These are phyloP conservation scores for Pentamera pediparva DNA, from an alignment of 53 echinoderm and acorn worm species.

Conservation along the genomic window DNA sequence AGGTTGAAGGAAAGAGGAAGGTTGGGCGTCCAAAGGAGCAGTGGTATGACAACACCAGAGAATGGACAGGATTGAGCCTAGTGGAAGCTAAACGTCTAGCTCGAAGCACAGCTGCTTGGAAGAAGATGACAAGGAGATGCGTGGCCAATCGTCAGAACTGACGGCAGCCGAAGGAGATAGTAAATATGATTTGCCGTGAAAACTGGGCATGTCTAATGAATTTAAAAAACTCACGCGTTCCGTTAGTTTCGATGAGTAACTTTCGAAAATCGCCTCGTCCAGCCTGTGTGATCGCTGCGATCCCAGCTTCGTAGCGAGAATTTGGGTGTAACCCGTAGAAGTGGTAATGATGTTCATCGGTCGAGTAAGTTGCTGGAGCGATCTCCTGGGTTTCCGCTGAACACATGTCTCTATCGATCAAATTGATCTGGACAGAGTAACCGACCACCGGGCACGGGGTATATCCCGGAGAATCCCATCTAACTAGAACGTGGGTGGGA, in stretches of 20 bases:
- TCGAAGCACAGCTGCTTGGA: too few relatives aligned
- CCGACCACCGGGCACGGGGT: neutral
- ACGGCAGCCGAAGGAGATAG: too few relatives aligned
- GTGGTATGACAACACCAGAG: too few relatives aligned
- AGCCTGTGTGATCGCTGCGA: conserved; percentile 3
- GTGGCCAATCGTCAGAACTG: too few relatives aligned
- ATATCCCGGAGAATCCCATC: conserved; percentile 20
- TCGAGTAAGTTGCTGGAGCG: neutral
- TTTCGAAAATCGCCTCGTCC: neutral
- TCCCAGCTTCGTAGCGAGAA: conserved; percentile 5
- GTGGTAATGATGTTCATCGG: neutral
- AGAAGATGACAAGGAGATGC: too few relatives aligned
- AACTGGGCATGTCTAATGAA: neutral
- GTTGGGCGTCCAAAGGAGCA: too few relatives aligned
- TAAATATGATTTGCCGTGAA: neutral
- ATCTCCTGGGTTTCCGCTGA: neutral
- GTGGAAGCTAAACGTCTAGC: too few relatives aligned
- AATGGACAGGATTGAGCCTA: too few relatives aligned
- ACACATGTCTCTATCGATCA: conserved; percentile 12
- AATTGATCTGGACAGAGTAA: conserved; percentile 2
- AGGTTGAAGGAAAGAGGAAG: too few relatives aligned
- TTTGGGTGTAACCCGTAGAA: neutral
- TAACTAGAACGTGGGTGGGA: neutral
- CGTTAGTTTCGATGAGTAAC: neutral
- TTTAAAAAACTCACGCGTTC: neutral